Base-by-base conservation (phyloP, 2,113 vertebrate genomes). In the Sinocyclocheilus anophthalmus region DNA sequence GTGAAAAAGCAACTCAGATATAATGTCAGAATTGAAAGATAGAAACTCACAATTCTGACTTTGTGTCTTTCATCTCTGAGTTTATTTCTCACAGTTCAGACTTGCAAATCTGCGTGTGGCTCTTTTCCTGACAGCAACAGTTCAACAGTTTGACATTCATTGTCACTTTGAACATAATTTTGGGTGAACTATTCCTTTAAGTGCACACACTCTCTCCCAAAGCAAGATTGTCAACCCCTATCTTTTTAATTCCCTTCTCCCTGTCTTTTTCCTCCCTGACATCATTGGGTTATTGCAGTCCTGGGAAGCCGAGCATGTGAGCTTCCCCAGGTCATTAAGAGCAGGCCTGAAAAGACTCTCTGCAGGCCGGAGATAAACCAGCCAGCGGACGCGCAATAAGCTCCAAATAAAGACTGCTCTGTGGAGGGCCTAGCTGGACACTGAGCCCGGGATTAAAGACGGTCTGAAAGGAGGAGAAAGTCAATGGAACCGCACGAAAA, bases 331-430 rank as follows among this genome's bases (percentile, higher is more conserved):
- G 94, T 95, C 94, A 96, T 96, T 96, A 95, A 93, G 92, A 90
- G 92, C 91, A 94, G 94, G 93, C 93, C 94, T 96, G 94, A 96
- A 96, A 95, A 95, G 95, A 95, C 94, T 96, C 94, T 95, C 94
- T 94, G 94, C 94, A 93, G 94, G 94, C 95, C 94, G 92, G 94
- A 95, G 94, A 96, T 95, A 95, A 95, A 94, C 93, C 88, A 87
- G 92, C 85, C 87, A 93, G 92, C 91, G 90, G 76, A 77, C 76
- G 48, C 45, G 94, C 94, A 93, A 94, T 94, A 94, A 94, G 94
- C 92, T 91, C 90, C 78, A 76, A 91, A 94, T 95, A 95, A 95
- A 92, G 91, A 93, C 89, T 87, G 90, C 92, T 95, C 95, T 96
- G 95, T 95, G 90, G 94, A 93, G 91, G 94, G 91, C 94, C 91